A percentile compares a stretch with the other conserved stretches of the same genome.
Conservation (phyloP, 2,797 vertebrate genomes). For the Thaleichthys pacificus region DNA sequence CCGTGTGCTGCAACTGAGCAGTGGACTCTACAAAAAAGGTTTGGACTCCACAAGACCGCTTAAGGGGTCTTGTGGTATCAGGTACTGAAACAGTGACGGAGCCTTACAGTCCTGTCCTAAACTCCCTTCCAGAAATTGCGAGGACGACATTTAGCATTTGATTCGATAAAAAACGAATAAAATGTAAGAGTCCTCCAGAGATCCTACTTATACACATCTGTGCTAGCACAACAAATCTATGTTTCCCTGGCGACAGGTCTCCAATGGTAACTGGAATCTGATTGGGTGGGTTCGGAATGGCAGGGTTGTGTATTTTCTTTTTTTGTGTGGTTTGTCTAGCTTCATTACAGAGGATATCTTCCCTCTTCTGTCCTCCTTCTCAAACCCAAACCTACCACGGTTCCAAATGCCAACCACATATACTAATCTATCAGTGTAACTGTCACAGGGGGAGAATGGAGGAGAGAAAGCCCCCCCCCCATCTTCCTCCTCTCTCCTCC, state of each 20-base stretch:
- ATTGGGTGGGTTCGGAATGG: not conserved
- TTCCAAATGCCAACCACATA: no score
- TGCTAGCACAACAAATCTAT: not conserved
- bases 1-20: no score
- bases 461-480: no score
- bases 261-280: not conserved
- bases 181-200: not conserved
- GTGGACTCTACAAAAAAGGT: not conserved
- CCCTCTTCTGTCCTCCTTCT: no score
- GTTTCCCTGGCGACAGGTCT: constrained; percentile 14
- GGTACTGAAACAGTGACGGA: no score
- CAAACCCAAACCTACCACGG: no score
- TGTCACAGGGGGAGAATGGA: no score
- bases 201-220: not conserved
- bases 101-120: not conserved
- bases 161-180: not conserved
- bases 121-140: no score
- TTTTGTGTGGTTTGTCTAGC: not conserved
- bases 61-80: no score
- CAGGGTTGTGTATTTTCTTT: not conserved
- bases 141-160: no score
- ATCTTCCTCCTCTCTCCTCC: not conserved
- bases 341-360: constrained; percentile 9
- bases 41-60: no score
- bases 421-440: no score